Conservation (phyloP, 1,140 invertebrate genomes). For the Drosophila aff. region DNA sequence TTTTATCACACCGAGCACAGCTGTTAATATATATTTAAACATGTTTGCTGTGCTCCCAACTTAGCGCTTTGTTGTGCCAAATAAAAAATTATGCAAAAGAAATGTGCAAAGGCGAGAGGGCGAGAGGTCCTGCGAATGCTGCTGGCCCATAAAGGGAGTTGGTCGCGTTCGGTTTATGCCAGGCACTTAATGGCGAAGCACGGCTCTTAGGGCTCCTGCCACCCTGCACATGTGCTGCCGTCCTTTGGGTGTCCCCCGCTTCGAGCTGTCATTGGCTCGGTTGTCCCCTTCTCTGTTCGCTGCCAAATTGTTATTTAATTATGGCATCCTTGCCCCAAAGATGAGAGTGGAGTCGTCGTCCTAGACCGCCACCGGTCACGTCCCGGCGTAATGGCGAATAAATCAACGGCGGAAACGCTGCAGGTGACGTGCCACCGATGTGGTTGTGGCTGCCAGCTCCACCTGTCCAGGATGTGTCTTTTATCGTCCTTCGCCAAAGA, state of each 20-base stretch:
- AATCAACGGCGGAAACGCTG: conserved; percentile 64
- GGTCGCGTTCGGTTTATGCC: conserved; percentile 44
- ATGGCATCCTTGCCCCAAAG: conserved; percentile 43
- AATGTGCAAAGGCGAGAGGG: conserved; percentile 23
- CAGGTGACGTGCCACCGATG: conserved; percentile 44
- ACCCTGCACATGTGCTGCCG: conserved; percentile 35
- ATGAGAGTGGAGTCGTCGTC: conserved; percentile 1
- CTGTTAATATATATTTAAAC: background rate
- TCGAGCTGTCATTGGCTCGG: conserved; percentile 12
- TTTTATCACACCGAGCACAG: background rate
- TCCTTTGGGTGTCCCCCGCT: conserved; percentile 31
- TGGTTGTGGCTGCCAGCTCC: conserved; percentile 23
- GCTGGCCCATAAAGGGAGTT: conserved; percentile 50
- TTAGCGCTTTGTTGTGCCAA: conserved; percentile 18
- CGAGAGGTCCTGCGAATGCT: conserved; percentile 28
- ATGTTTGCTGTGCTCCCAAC: conserved; percentile 1
- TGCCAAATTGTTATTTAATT: conserved; percentile 73
- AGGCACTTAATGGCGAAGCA: conserved; percentile 30
- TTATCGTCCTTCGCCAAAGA: conserved; percentile 17
- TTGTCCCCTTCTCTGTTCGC: conserved; percentile 18
- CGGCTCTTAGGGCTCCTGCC: conserved; percentile 21
- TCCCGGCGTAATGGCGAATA: conserved; percentile 64
- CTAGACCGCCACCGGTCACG: conserved; percentile 47
- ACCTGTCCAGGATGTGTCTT: conserved; percentile 41
- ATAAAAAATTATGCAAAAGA: conserved; percentile 31